These are phyloP conservation scores for Dasysyrphus albostriatus DNA, from an alignment of 2,888 invertebrate genomes.

Conservation along the genomic window DNA sequence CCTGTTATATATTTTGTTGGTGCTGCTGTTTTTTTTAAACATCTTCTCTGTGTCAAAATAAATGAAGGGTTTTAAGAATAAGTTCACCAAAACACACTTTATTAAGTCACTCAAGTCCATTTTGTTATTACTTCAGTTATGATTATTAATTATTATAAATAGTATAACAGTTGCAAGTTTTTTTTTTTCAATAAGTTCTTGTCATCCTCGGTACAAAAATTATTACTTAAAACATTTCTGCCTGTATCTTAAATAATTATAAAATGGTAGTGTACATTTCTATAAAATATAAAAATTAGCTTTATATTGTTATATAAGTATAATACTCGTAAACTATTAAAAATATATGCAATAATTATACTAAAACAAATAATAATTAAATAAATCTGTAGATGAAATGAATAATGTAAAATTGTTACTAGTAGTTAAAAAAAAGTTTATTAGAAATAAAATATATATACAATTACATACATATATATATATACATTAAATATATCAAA, in stretches of 20 bases:
- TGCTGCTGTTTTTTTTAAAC: too few relatives aligned
- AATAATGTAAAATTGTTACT: slow-evolving; percentile 27
- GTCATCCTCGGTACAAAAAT: background rate
- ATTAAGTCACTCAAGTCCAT: too few relatives aligned
- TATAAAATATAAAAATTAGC: slow-evolving; percentile 45
- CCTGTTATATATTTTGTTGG: too few relatives aligned
- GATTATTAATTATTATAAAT: too few relatives aligned
- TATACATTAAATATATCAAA: background rate
- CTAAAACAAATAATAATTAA: background rate
- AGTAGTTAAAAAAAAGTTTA: slow-evolving; percentile 58
- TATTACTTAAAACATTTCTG: background rate
- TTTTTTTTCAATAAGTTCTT: background rate
- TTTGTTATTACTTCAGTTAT: too few relatives aligned
- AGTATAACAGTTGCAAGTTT: too few relatives aligned
- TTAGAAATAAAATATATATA: slow-evolving; percentile 35
- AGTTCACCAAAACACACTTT: too few relatives aligned
- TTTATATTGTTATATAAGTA: slow-evolving; percentile 35
- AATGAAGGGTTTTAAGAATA: too few relatives aligned
- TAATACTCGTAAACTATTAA: background rate
- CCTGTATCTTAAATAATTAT: slow-evolving; percentile 2
- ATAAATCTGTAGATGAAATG: slow-evolving; percentile 7
- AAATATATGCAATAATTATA: slow-evolving; percentile 26
- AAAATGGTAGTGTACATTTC: slow-evolving; percentile 36
- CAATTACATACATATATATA: slow-evolving; percentile 11
- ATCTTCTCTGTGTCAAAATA: too few relatives aligned